Conservation (phyloP, 2,113 vertebrate species). For the Hippocampus mohnikei region DNA sequence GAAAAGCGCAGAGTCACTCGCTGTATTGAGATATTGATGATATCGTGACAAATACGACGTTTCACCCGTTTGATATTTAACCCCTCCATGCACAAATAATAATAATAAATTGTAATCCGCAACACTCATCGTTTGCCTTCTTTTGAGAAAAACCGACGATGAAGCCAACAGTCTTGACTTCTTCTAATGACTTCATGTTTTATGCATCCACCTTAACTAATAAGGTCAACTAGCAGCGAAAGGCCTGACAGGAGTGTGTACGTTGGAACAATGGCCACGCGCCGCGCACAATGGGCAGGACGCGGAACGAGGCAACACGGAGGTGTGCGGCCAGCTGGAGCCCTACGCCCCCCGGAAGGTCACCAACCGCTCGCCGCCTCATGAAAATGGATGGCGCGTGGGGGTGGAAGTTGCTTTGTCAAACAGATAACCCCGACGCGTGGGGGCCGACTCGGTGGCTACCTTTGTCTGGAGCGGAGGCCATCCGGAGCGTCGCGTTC, state of each 20-base stretch:
- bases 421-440: slow-evolving; percentile 61
- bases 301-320: slow-evolving; percentile 65
- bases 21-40: not conserved
- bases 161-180: not conserved
- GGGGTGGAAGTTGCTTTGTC: slow-evolving; percentile 64
- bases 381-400: slow-evolving; percentile 63
- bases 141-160: not conserved
- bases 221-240: slow-evolving; percentile 70
- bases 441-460: slow-evolving; percentile 54
- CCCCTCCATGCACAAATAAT: no score
- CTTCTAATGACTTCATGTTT: slow-evolving; percentile 57
- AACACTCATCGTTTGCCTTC: not conserved
- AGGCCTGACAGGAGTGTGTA: slow-evolving; percentile 59
- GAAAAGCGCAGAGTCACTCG: not conserved
- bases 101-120: not conserved
- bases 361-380: slow-evolving; percentile 68
- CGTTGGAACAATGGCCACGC: slow-evolving; percentile 73
- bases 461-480: slow-evolving; percentile 43
- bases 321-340: slow-evolving; percentile 73
- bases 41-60: no score
- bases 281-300: slow-evolving; percentile 66
- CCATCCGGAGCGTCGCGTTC: slow-evolving; percentile 23
- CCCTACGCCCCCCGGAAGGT: slow-evolving; percentile 64
- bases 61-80: no score
- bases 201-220: slow-evolving; percentile 66